Evolutionary conservation across 1,140 invertebrate genomes (phyloP), one percentile per base, ranked within the genome.

Genomic region (Ceratina japonica): DNA sequence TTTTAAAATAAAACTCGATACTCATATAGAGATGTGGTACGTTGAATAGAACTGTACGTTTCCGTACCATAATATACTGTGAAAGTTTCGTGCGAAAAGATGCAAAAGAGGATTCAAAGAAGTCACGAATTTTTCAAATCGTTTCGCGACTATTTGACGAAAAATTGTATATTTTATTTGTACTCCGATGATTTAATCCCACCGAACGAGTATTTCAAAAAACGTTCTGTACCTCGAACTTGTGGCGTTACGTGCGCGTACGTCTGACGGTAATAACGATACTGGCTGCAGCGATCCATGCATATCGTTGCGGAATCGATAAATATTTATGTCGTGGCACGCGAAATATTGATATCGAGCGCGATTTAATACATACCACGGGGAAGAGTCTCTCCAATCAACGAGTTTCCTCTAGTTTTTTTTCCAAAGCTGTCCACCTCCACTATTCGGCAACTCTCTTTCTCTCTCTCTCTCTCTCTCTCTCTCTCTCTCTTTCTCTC

Each of bases 321-420:
- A 77, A 71, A 77, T 77, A 77, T 77, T 70, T 54, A 71, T 71
- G 15, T 62, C 44, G 8, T 18, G 31, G n/a, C 24, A 61, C 22
- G 20, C 18, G 49, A 71, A 62, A 77, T 71, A 70, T 63, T 52
- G 75, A 58, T 77, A 71, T 52, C 56, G 44, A 0, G 16, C 15
- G 24, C 24, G n/a, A 61, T 54, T 37, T 58, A 49, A 59, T 73
- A 49, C 22, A 62, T 71, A 12, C 27, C 5, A 16, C 27, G 22
- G 7, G 3, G 51, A 22, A 15, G 44, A 16, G n/a, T 16, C 62
- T 44, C 61, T 75, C 27, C 62, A 75, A 75, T 75, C 61, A 65
- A 65, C 49, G 49, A 75, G 49, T 52, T 77, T 62, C 24, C 44
- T 31, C 56, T 18, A 10, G 5, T 44, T 44, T 16, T n/a, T 37